These are phyloP conservation scores for Gisinianus flammeolus DNA, from an alignment of 2,888 invertebrate genomes.

Conservation along the genomic window DNA sequence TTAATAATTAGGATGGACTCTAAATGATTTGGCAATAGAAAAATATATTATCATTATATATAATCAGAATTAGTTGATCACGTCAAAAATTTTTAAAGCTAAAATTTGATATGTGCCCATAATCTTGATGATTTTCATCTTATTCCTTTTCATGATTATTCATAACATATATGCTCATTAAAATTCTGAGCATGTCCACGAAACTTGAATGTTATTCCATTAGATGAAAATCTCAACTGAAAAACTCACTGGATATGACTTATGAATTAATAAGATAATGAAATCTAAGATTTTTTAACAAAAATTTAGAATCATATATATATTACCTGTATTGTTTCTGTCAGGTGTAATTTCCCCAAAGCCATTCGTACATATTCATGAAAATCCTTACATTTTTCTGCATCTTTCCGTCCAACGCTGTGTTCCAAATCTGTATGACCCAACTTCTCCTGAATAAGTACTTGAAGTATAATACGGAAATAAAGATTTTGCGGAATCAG, in stretches of 20 bases:
- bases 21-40: no score
- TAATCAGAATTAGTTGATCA: no score
- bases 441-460: slow-evolving; percentile 64
- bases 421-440: slow-evolving; percentile 62
- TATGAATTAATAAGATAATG: not conserved
- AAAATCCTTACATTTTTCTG: slow-evolving; percentile 70
- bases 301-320: not conserved
- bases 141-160: no score
- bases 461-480: slow-evolving; percentile 76
- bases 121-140: no score
- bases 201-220: no score
- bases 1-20: no score
- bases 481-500: slow-evolving; percentile 74
- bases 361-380: slow-evolving; percentile 74
- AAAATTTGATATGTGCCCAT: no score
- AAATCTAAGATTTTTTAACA: not conserved
- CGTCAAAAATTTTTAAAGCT: no score
- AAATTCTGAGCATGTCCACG: not conserved
- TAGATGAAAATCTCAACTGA: not conserved
- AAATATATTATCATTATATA: no score
- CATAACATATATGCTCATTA: no score
- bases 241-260: not conserved
- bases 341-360: slow-evolving; percentile 64
- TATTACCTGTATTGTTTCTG: slow-evolving; percentile 23
- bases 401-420: slow-evolving; percentile 70